Conservation (phyloP, 2,888 invertebrate species). For the Noctua fimbriata region DNA sequence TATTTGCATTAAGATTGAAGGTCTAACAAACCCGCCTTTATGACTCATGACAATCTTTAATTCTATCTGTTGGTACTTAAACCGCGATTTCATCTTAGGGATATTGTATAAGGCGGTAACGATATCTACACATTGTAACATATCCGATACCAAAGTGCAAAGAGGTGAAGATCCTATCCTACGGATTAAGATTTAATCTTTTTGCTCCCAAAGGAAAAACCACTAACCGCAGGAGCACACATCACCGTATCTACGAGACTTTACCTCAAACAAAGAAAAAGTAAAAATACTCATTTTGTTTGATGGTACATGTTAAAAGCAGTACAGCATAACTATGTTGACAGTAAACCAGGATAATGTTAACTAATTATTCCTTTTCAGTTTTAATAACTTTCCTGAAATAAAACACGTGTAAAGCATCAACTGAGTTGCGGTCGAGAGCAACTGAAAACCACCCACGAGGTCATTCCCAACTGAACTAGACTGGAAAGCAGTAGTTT, state of each 20-base stretch:
- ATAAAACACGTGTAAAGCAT: constrained; percentile 55
- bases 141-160: constrained; percentile 24
- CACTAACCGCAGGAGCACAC: background rate
- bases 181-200: background rate
- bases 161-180: constrained; percentile 12
- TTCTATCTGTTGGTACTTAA: constrained; percentile 6
- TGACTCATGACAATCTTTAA: constrained; percentile 17
- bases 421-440: constrained; percentile 63
- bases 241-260: background rate
- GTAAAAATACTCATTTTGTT: background rate
- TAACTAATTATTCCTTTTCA: constrained; percentile 29
- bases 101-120: constrained; percentile 27
- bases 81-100: constrained; percentile 17
- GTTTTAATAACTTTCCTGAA: constrained; percentile 41
- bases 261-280: background rate
- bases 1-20: constrained; percentile 13
- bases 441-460: constrained; percentile 56
- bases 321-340: background rate
- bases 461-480: constrained; percentile 74
- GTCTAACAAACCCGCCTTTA: background rate
- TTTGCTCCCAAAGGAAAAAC: background rate
- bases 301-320: background rate
- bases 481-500: constrained; percentile 74
- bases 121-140: constrained; percentile 21
- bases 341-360: constrained; percentile 2